Base-by-base conservation (phyloP, 2,888 invertebrate genomes). In the Erebia aethiops region DNA sequence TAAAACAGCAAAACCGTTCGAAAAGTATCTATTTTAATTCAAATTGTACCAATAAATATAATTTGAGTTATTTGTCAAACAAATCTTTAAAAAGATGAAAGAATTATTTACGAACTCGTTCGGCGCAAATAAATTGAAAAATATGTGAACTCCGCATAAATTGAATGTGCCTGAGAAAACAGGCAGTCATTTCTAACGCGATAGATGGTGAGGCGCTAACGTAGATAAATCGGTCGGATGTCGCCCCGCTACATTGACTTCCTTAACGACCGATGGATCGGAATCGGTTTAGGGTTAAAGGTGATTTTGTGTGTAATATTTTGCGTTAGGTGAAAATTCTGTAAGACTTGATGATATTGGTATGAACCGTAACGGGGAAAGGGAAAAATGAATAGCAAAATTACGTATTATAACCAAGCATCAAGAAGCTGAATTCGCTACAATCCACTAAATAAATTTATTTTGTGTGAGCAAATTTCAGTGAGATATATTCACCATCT, bases 201-300 rank as follows among this genome's bases (percentile, higher is more conserved):
- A 86, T 89, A 87, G 86, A 87, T 86, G 87, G 84, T 81, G 81
- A 77, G 76, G 72, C 70, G 76, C 79, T 81, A 81, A 84, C 82
- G 77, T 78, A 80, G 80, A 81, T 87, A 91, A 90, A 92, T 92
- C 89, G 91, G 84, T 88, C 87, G 88, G 89, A 90, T 90, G 89
- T 79, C 83, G 73, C 83, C 77, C 78, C 88, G 90, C 82, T 89
- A 91, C 91, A 91, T 92, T 91, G 90, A 83, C 87, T 88, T 86
- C 88, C 89, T 85, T 91, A 92, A 91, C 91, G 90, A 91, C 88
- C 86, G 88, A 83, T 83, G 81, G 80, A 84, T 82, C 82, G 69
- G 87, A 90, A 90, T 90, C 90, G 87, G 88, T 88, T 90, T 88
- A 87, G 87, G 89, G 89, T 88, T 88, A 87, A 90, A 90, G 87